Percentiles rank a stretch among this genome's conserved stretches.
Evolutionary conservation across 2,797 vertebrate species (phyloP).

Genomic region (Channa striata): DNA sequence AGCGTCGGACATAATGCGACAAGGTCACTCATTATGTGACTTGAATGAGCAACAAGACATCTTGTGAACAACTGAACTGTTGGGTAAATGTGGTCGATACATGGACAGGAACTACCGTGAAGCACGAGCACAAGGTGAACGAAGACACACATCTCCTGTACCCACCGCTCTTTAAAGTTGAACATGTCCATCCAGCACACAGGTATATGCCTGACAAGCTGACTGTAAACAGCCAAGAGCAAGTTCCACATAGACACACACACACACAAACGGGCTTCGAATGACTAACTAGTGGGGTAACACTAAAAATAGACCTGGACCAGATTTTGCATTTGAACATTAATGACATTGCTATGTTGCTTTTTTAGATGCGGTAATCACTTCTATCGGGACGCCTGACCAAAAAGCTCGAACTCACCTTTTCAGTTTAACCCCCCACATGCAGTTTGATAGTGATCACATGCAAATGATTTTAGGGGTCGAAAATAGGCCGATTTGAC

Average conservation of each 20-base stretch:
- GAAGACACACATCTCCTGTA: conserved; percentile 5
- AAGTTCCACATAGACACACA: conserved; percentile 23
- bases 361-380: conserved; percentile 9
- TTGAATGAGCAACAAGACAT: conserved; percentile 13
- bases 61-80: neutral
- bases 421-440: conserved; percentile 12
- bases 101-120: neutral
- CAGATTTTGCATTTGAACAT: conserved; percentile 31
- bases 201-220: conserved; percentile 7
- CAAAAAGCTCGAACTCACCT: conserved; percentile 13
- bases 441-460: conserved; percentile 65
- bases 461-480: conserved; percentile 81
- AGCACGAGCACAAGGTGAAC: neutral
- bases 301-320: conserved; percentile 49
- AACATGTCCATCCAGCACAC: conserved; percentile 4
- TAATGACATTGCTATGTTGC: conserved; percentile 10
- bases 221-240: conserved; percentile 21
- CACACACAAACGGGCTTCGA: conserved; percentile 36
- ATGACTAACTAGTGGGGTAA: conserved; percentile 45
- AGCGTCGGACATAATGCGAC: conserved; percentile 63
- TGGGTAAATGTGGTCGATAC: neutral
- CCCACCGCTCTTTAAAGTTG: conserved; percentile 4
- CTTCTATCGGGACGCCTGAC: conserved; percentile 10
- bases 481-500: conserved; percentile 69
- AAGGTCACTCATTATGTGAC: conserved; percentile 58